Percentiles rank a stretch among this genome's conserved stretches.
Conservation (phyloP, 2,797 vertebrate species). For the Heterohyrax brucei region DNA sequence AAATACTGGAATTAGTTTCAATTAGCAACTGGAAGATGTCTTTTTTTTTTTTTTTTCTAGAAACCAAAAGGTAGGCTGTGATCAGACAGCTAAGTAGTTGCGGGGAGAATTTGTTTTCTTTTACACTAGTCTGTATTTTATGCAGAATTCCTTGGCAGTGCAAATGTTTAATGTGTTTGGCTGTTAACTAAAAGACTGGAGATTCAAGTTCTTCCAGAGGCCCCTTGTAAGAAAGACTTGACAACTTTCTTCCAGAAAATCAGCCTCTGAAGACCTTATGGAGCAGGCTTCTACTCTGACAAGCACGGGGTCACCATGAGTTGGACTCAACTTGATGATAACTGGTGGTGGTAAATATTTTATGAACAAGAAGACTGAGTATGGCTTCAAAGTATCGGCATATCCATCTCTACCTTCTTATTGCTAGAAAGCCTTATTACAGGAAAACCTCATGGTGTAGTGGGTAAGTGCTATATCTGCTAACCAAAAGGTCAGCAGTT, state of each 20-base stretch:
- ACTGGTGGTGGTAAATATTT: neutral
- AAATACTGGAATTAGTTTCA: neutral
- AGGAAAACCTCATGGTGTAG: too few relatives aligned
- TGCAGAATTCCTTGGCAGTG: neutral
- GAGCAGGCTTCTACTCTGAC: neutral
- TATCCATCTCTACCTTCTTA: conserved; percentile 33
- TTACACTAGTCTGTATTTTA: conserved; percentile 28
- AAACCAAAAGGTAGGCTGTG: conserved; percentile 21
- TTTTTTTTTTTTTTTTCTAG: conserved; percentile 36
- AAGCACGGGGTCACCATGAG: neutral
- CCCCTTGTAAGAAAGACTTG: neutral
- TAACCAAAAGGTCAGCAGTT: too few relatives aligned
- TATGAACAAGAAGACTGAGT: conserved; percentile 31
- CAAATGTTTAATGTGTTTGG: neutral
- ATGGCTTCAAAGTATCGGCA: neutral
- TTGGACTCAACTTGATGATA: neutral
- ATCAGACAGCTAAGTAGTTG: neutral
- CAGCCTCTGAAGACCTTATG: neutral
- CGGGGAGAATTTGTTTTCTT: conserved; percentile 15
- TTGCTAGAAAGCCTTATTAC: neutral
- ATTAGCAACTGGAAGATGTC: neutral
- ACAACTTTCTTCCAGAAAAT: neutral
- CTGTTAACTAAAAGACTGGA: neutral
- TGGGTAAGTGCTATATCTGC: too few relatives aligned
- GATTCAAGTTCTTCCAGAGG: neutral